These are phyloP conservation scores for Cetonia aurata DNA, from an alignment of 2,888 invertebrate species.

Conservation along the genomic window DNA sequence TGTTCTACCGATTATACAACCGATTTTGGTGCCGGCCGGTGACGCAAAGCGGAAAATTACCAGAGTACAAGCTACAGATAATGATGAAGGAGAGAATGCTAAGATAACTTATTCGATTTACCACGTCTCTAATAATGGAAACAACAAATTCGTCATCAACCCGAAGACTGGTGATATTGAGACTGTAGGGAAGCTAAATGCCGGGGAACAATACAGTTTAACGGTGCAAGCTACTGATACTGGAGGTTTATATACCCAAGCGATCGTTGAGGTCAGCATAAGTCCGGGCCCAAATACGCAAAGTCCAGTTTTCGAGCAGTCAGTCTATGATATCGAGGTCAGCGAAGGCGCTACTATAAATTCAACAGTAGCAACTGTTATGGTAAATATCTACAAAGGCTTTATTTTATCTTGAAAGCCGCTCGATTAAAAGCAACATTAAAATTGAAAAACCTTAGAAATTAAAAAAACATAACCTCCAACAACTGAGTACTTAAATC, in stretches of 20 bases:
- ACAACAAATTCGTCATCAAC: slow-evolving; percentile 87
- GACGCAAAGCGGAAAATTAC: slow-evolving; percentile 61
- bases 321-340: slow-evolving; percentile 88
- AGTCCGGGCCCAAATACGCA: slow-evolving; percentile 86
- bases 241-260: slow-evolving; percentile 84
- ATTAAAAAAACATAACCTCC: no score
- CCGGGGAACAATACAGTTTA: slow-evolving; percentile 90
- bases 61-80: slow-evolving; percentile 80
- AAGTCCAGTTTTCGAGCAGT: slow-evolving; percentile 84
- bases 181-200: slow-evolving; percentile 83
- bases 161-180: slow-evolving; percentile 80
- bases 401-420: no score
- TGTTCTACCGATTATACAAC: slow-evolving; percentile 82
- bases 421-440: no score
- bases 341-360: slow-evolving; percentile 92
- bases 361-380: slow-evolving; percentile 84
- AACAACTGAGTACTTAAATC: no score
- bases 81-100: slow-evolving; percentile 88
- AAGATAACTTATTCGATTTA: slow-evolving; percentile 86
- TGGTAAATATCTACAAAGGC: slow-evolving; percentile 69
- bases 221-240: slow-evolving; percentile 87
- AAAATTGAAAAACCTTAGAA: no score
- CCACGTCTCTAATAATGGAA: slow-evolving; percentile 92
- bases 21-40: slow-evolving; percentile 83
- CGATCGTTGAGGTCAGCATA: slow-evolving; percentile 87